phyloP scores from a whole-genome alignment of 2,888 invertebrate genomes.

The Choreutis nemorana region DNA sequence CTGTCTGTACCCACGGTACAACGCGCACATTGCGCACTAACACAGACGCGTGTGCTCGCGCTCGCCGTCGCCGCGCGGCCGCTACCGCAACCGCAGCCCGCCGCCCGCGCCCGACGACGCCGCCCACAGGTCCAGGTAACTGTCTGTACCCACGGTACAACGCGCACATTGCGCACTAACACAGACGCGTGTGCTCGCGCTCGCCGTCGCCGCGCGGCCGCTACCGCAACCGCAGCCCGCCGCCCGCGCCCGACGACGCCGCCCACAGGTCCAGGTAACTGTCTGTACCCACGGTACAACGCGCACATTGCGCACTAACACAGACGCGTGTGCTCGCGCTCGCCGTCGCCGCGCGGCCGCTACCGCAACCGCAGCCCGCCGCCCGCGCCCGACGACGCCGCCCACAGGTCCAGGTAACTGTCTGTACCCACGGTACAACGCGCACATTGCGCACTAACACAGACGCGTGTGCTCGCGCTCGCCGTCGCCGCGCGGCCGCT shows the following conservation, averaged over 20 bases:
- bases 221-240: slow-evolving; percentile 8
- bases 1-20: slow-evolving; percentile 46
- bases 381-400: slow-evolving; percentile 4
- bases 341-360: slow-evolving; percentile 4
- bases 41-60: slow-evolving; percentile 69
- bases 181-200: slow-evolving; percentile 10
- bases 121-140: too few relatives aligned
- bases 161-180: too few relatives aligned
- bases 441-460: too few relatives aligned
- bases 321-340: slow-evolving; percentile 10
- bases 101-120: slow-evolving; percentile 23
- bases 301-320: slow-evolving; percentile 12
- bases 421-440: slow-evolving; percentile 53
- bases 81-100: slow-evolving; percentile 69
- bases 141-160: too few relatives aligned
- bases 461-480: too few relatives aligned
- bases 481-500: slow-evolving; percentile 58
- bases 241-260: slow-evolving; percentile 12
- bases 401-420: slow-evolving; percentile 16
- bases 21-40: slow-evolving; percentile 43
- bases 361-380: slow-evolving; percentile 8
- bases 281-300: slow-evolving; percentile 37
- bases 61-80: slow-evolving; percentile 67
- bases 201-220: slow-evolving; percentile 4
- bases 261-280: slow-evolving; percentile 42